These are phyloP conservation scores for Cygnus atratus DNA, from an alignment of 2,113 vertebrate species.

Conservation along the genomic window DNA sequence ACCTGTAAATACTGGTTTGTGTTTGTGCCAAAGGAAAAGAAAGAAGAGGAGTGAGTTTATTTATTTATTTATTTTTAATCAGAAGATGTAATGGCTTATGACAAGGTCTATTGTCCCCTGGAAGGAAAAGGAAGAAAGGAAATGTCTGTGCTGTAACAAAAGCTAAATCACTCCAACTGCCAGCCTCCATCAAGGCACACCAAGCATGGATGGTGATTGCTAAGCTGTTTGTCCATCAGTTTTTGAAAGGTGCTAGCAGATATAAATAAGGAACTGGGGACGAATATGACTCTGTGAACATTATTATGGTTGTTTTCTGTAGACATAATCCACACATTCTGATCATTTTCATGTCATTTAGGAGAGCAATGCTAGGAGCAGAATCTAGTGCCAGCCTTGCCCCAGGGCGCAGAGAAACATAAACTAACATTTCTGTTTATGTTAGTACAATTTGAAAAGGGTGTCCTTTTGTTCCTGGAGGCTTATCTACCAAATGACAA, in stretches of 20 bases:
- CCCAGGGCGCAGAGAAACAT: background rate
- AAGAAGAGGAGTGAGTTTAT: background rate
- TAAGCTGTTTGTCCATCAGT: background rate
- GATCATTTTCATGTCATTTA: constrained; percentile 9
- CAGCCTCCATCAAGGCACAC: background rate
- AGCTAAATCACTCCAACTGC: constrained; percentile 41
- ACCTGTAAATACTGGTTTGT: constrained; percentile 25
- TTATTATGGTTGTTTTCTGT: background rate
- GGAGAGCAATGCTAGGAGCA: background rate
- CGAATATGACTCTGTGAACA: background rate
- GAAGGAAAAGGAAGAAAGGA: constrained; percentile 30
- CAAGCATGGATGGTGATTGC: background rate
- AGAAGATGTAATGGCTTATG: constrained; percentile 45
- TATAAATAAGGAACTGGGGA: background rate
- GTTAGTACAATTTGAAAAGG: constrained; percentile 7
- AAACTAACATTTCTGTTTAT: background rate
- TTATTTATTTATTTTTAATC: background rate
- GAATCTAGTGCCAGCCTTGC: background rate
- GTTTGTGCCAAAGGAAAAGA: background rate
- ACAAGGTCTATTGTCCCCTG: constrained; percentile 58
- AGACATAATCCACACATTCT: background rate
- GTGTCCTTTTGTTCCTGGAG: background rate
- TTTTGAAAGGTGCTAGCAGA: background rate
- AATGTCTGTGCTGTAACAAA: constrained; percentile 19
- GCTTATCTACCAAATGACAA: background rate